phyloP scores from a whole-genome alignment of 2,797 vertebrate species.

The Pempheris klunzingeri region DNA sequence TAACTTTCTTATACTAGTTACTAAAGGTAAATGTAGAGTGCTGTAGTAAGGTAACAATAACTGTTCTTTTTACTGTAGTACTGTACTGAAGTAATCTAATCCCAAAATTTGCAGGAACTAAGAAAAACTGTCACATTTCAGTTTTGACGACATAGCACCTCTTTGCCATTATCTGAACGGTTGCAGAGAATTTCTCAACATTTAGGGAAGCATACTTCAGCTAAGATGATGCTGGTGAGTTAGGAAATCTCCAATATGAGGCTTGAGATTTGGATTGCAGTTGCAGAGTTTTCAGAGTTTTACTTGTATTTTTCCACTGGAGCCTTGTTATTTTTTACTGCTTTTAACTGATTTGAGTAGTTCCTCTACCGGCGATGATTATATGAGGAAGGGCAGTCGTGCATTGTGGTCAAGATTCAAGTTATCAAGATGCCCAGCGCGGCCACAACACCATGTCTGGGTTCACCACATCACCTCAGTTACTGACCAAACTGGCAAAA shows the following conservation, averaged over 20 bases:
- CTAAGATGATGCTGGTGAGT: background rate
- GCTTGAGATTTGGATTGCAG: accelerated
- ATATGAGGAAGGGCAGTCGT: background rate
- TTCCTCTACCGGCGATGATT: background rate
- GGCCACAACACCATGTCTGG: slow-evolving; percentile 8
- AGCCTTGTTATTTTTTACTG: background rate
- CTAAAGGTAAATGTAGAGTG: too few relatives aligned
- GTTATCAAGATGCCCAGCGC: background rate
- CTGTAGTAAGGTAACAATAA: too few relatives aligned
- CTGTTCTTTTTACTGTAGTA: background rate
- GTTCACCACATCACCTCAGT: slow-evolving; percentile 11
- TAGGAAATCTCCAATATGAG: background rate
- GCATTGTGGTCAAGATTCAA: background rate
- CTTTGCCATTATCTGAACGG: slow-evolving; percentile 15
- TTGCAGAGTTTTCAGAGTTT: too few relatives aligned
- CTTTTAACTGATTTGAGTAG: background rate
- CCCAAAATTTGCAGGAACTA: background rate
- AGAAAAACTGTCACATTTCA: background rate
- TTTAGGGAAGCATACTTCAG: background rate
- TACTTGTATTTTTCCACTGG: background rate
- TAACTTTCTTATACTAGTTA: too few relatives aligned
- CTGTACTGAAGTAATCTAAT: too few relatives aligned
- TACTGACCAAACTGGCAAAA: background rate
- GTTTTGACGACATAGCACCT: background rate
- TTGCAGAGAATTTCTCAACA: slow-evolving; percentile 36